These are phyloP conservation scores for Oxytorus armatus DNA, from an alignment of 2,888 invertebrate genomes.

Conservation along the genomic window DNA sequence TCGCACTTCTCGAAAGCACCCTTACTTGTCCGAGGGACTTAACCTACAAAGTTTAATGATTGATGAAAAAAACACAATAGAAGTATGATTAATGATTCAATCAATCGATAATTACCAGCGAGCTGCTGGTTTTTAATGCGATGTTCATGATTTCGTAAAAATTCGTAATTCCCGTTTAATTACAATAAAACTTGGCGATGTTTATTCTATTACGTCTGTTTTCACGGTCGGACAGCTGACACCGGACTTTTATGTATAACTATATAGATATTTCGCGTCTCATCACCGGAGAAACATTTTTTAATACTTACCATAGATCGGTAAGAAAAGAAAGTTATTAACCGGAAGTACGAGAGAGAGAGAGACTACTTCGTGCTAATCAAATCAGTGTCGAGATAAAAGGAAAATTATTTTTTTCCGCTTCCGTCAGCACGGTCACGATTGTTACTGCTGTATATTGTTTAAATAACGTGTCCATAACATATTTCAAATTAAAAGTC, in stretches of 20 bases:
- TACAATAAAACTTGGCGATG: conserved; percentile 5
- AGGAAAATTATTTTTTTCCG: background rate
- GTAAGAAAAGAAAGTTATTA: conserved; percentile 1
- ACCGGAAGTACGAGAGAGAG: background rate
- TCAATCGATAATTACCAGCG: conserved; percentile 49
- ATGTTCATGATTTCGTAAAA: conserved; percentile 51
- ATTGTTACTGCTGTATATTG: background rate
- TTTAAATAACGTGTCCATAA: background rate
- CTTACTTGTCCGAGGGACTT: conserved; percentile 26
- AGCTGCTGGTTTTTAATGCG: conserved; percentile 44
- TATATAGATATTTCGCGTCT: background rate
- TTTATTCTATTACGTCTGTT: background rate
- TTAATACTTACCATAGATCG: background rate
- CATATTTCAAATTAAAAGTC: too few relatives aligned
- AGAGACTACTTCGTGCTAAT: background rate
- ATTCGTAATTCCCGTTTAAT: conserved; percentile 8
- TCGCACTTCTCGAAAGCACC: conserved; percentile 33
- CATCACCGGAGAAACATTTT: background rate
- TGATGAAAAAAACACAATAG: background rate
- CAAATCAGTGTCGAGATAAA: background rate
- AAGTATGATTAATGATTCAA: background rate
- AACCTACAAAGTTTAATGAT: conserved; percentile 43
- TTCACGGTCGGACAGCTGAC: conserved; percentile 20
- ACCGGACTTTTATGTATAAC: background rate
- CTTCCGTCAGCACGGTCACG: too few relatives aligned